phyloP scores from a whole-genome alignment of 1,140 invertebrate species.

The Ptiloglossa arizonensis region DNA sequence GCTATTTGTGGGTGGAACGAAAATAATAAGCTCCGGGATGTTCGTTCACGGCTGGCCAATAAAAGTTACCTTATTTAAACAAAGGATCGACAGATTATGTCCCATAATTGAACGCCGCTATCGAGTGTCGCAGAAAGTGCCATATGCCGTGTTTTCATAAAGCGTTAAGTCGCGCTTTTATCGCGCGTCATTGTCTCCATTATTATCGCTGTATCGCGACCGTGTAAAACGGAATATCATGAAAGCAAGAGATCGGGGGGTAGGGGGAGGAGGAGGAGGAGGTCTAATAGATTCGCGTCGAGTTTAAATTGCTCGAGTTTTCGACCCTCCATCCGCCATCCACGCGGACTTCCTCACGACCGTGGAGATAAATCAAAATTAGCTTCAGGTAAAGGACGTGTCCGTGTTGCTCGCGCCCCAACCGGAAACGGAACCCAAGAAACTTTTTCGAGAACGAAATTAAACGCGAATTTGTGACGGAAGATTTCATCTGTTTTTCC shows the following conservation, averaged over 20 bases:
- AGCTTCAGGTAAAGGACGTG: neutral
- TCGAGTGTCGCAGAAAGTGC: conserved; percentile 15
- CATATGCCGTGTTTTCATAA: conserved; percentile 34
- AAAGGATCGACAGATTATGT: conserved; percentile 33
- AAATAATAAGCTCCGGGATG: neutral
- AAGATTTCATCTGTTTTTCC: too few relatives aligned
- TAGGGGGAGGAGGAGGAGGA: too few relatives aligned
- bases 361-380: conserved; percentile 28
- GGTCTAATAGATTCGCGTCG: conserved; percentile 11
- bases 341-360: too few relatives aligned
- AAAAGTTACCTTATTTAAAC: conserved; percentile 24
- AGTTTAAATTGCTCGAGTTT: neutral
- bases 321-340: neutral
- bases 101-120: conserved; percentile 24
- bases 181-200: conserved; percentile 32
- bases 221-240: conserved; percentile 26
- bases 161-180: conserved; percentile 26
- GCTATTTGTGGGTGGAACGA: too few relatives aligned
- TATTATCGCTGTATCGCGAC: conserved; percentile 9
- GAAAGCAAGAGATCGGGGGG: neutral
- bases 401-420: too few relatives aligned
- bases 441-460: neutral
- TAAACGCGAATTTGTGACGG: neutral
- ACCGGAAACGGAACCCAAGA: neutral
- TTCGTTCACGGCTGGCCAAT: neutral